phyloP scores from a whole-genome alignment of 2,888 invertebrate species.

The Apoda limacodes region DNA sequence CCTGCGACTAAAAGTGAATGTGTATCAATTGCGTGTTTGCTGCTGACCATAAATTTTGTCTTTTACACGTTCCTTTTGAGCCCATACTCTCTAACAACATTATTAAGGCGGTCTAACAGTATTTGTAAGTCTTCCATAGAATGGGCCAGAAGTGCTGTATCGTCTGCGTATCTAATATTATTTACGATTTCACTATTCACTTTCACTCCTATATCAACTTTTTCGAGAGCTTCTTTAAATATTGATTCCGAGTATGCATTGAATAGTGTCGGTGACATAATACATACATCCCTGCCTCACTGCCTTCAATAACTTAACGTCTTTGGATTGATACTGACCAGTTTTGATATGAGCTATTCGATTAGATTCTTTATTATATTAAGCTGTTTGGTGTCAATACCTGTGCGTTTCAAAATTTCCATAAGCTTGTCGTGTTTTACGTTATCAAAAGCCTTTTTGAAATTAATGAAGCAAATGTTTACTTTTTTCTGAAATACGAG shows the following conservation, averaged over 20 bases:
- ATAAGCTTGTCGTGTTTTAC: slow-evolving; percentile 7
- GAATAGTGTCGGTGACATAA: slow-evolving; percentile 6
- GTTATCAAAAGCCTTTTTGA: slow-evolving; percentile 14
- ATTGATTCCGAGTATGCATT: no score
- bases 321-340: no score
- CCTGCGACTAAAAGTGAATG: no score
- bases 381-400: slow-evolving; percentile 4
- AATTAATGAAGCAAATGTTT: slow-evolving; percentile 17
- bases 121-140: slow-evolving; percentile 5
- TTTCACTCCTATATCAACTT: slow-evolving; percentile 5
- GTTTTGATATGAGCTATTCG: neutral
- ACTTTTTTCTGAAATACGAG: no score
- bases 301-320: neutral
- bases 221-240: slow-evolving; percentile 9
- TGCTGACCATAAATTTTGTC: no score
- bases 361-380: slow-evolving; percentile 4
- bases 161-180: slow-evolving; percentile 9
- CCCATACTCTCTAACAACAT: slow-evolving; percentile 2
- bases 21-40: no score
- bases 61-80: slow-evolving; percentile 6
- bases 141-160: slow-evolving; percentile 8
- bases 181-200: slow-evolving; percentile 7
- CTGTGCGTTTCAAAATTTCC: neutral
- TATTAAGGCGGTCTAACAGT: slow-evolving; percentile 4
- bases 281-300: neutral